Conservation (phyloP, 1,140 invertebrate species). For the Meloidogyne floridensis region DNA sequence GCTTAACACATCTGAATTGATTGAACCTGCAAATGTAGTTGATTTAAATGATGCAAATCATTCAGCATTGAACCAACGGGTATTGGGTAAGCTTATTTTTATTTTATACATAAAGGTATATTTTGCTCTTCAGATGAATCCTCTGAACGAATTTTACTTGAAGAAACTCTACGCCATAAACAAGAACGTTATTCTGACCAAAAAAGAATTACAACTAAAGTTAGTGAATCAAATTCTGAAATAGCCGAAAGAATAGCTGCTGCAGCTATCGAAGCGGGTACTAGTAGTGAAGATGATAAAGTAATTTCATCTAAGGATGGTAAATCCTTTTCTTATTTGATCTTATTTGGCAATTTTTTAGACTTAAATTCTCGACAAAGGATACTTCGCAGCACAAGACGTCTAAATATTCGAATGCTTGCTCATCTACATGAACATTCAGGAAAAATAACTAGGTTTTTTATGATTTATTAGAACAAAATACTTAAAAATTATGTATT, state of each 20-base stretch:
- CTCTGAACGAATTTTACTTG: slow-evolving; percentile 28
- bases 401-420: slow-evolving; percentile 40
- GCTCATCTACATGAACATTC: slow-evolving; percentile 52
- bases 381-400: slow-evolving; percentile 2
- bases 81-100: not conserved
- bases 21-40: slow-evolving; percentile 28
- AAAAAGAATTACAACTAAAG: slow-evolving; percentile 41
- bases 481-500: slow-evolving; percentile 8
- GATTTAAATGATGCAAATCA: slow-evolving; percentile 28
- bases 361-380: not conserved
- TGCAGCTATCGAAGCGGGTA: not conserved
- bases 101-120: not conserved
- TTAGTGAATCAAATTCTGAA: slow-evolving; percentile 21
- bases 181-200: slow-evolving; percentile 43
- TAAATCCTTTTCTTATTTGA: not conserved
- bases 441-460: slow-evolving; percentile 42
- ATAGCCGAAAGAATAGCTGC: slow-evolving; percentile 23
- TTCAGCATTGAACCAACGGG: not conserved
- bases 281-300: not conserved
- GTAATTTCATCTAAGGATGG: not conserved
- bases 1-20: slow-evolving; percentile 26
- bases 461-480: not conserved
- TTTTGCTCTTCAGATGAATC: slow-evolving; percentile 35
- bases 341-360: not conserved
- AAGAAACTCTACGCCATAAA: slow-evolving; percentile 46